phyloP scores from a whole-genome alignment of 2,797 vertebrate species.

The Myotis findleyi region DNA sequence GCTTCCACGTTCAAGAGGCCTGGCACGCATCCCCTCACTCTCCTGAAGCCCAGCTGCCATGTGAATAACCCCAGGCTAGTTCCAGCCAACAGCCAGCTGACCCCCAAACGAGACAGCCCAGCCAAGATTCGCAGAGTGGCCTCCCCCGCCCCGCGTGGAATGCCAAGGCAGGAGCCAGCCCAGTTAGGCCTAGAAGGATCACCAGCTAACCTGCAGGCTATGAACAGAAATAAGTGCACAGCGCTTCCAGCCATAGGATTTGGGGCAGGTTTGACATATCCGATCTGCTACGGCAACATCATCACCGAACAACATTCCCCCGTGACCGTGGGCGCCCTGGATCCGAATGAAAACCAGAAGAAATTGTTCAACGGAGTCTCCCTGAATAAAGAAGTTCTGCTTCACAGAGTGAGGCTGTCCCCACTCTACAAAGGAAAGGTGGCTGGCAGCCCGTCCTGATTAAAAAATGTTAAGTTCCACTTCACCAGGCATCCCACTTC shows the following conservation, averaged over 20 bases:
- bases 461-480: conserved; percentile 41
- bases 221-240: not conserved
- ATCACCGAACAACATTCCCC: not conserved
- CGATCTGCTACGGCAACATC: fast-evolving
- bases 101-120: not conserved
- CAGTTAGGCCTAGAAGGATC: not conserved
- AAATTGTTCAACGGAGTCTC: not conserved
- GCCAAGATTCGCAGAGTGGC: not conserved
- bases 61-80: not conserved
- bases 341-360: not conserved
- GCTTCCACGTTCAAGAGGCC: not conserved
- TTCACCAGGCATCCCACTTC: not conserved
- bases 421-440: not conserved
- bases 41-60: not conserved
- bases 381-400: conserved; percentile 22
- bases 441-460: conserved; percentile 22
- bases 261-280: not conserved
- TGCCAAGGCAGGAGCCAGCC: not conserved
- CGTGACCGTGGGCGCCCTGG: not conserved
- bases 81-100: not conserved
- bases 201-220: not conserved
- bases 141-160: not conserved
- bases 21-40: fast-evolving
- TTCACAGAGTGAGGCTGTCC: not conserved
- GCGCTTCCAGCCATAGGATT: not conserved